Evolutionary conservation across 2,113 vertebrate genomes (phyloP).

Genomic region (Eupsittula cactorum): DNA sequence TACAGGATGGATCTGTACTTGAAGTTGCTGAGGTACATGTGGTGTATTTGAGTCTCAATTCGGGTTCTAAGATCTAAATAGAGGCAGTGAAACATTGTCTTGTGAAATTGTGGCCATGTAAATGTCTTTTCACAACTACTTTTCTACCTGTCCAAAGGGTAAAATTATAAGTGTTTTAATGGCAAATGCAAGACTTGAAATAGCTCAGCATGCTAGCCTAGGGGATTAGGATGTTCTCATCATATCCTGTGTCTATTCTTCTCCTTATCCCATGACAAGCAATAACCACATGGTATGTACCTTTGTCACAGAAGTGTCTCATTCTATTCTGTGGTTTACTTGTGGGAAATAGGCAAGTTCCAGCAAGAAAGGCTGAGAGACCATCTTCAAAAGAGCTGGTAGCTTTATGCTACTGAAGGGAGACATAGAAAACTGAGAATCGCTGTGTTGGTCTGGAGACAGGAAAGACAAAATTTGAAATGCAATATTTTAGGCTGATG

Average conservation of each 20-base stretch:
- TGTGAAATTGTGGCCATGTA: not conserved
- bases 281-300: not conserved
- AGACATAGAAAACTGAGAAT: rapidly evolving
- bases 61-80: not conserved
- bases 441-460: rapidly evolving
- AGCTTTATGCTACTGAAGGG: not conserved
- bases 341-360: not conserved
- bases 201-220: too few relatives aligned
- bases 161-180: not conserved
- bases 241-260: not conserved
- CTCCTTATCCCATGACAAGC: not conserved
- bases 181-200: not conserved
- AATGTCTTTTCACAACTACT: not conserved
- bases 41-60: not conserved
- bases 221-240: not conserved
- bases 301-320: not conserved
- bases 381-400: not conserved
- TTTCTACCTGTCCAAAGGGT: not conserved
- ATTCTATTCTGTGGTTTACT: not conserved
- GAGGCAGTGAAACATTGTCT: not conserved
- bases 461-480: not conserved
- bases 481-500: not conserved
- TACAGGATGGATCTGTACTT: not conserved
- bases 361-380: not conserved
- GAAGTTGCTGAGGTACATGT: not conserved